Conservation (phyloP, 2,113 vertebrate species). For the Australoheros scitulus region DNA sequence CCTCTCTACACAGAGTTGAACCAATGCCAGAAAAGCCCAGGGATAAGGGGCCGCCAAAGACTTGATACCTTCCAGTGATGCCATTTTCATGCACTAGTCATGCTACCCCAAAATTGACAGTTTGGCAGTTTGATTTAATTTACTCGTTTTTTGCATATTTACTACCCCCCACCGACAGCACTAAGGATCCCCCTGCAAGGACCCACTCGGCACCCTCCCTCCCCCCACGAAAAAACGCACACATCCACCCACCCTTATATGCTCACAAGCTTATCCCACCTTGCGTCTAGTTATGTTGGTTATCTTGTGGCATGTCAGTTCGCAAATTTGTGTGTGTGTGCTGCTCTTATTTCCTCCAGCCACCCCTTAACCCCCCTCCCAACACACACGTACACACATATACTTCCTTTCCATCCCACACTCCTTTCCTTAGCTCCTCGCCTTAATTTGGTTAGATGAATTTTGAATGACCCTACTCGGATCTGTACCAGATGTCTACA, state of each 20-base stretch:
- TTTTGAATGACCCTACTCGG: slow-evolving; percentile 98
- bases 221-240: background rate
- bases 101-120: slow-evolving; percentile 94
- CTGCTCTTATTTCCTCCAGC: slow-evolving; percentile 66
- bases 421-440: slow-evolving; percentile 59
- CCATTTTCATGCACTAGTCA: slow-evolving; percentile 97
- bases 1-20: slow-evolving; percentile 94
- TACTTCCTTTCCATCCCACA: slow-evolving; percentile 34
- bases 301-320: slow-evolving; percentile 92
- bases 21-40: slow-evolving; percentile 93
- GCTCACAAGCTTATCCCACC: slow-evolving; percentile 42
- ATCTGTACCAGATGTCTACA: slow-evolving; percentile 99
- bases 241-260: slow-evolving; percentile 1
- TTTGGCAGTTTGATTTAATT: slow-evolving; percentile 99
- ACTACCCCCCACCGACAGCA: slow-evolving; percentile 81
- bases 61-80: slow-evolving; percentile 96
- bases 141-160: slow-evolving; percentile 98
- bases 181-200: slow-evolving; percentile 91
- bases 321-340: slow-evolving; percentile 85
- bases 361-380: slow-evolving; percentile 28
- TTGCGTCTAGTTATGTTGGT: slow-evolving; percentile 89
- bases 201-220: slow-evolving; percentile 6
- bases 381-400: slow-evolving; percentile 26
- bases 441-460: slow-evolving; percentile 96
- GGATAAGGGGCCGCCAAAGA: slow-evolving; percentile 88